Percentiles rank a stretch among this genome's conserved stretches.
phyloP scores from a whole-genome alignment of 2,888 invertebrate genomes.

The Taphrorychus bicolor region DNA sequence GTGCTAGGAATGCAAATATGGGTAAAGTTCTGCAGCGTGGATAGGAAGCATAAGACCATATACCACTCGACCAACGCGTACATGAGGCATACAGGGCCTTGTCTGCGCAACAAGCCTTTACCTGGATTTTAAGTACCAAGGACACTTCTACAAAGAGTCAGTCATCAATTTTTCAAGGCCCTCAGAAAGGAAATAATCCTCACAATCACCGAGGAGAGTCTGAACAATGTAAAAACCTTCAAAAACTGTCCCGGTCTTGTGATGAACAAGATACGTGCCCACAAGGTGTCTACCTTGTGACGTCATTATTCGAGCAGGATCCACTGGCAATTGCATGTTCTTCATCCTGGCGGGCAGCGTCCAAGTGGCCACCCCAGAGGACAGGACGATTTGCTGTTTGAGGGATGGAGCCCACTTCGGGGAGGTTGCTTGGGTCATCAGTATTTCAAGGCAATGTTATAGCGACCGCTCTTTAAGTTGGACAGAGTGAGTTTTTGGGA shows the following conservation, averaged over 20 bases:
- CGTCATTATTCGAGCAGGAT: constrained; percentile 28
- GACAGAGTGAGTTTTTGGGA: constrained; percentile 10
- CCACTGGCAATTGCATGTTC: constrained; percentile 26
- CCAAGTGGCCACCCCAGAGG: constrained; percentile 9
- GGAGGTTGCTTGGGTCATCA: constrained; percentile 21
- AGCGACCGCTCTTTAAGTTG: constrained; percentile 23
- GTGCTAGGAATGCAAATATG: too few relatives aligned
- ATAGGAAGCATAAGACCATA: background rate
- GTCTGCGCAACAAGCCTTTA: constrained; percentile 9
- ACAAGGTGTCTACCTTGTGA: constrained; percentile 18
- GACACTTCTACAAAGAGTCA: constrained; percentile 22
- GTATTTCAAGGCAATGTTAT: constrained; percentile 21
- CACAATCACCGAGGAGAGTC: constrained; percentile 1
- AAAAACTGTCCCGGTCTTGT: constrained; percentile 1
- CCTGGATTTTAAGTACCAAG: constrained; percentile 28
- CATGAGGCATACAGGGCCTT: constrained; percentile 18
- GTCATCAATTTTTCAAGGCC: constrained; percentile 6
- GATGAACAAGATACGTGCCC: constrained; percentile 11
- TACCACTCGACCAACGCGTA: constrained; percentile 13
- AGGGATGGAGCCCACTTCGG: constrained; percentile 33
- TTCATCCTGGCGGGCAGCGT: constrained; percentile 27
- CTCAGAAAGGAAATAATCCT: constrained; percentile 26
- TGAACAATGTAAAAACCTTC: constrained; percentile 18
- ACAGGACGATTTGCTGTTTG: constrained; percentile 16
- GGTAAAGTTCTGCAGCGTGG: too few relatives aligned